Evolutionary conservation across 2,888 invertebrate species (phyloP), one percentile per base, ranked within the genome.

Genomic region (Hyposoter didymator): DNA sequence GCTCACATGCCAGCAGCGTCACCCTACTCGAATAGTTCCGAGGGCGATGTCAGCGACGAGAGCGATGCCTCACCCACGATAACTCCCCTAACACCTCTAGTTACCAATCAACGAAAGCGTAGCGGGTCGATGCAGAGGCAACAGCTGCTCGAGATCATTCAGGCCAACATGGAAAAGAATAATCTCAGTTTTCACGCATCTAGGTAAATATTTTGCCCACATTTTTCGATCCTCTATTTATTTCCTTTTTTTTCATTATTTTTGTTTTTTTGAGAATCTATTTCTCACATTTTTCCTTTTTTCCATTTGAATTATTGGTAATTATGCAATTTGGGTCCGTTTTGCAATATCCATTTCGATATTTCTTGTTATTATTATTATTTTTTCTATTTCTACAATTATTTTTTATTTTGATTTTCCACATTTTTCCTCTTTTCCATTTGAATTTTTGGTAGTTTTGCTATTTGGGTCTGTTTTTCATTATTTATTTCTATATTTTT

Each of bases 161-260:
- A 98, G 94, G 97, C 97, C 89, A 98, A 98, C 94, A 98, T 98
- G 97, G 98, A 98, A 94, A 97, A 97, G 94, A 97, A 97, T 94
- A 97, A 97, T 94, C 95, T 97, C 95, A 96, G 96, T 96, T 97
- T 97, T 96, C 97, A 97, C 95, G 95, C 96, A 93, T 95, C 96
- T 93, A 96, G 97, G 97, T 97, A 94, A 93, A 94, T 72, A 28
- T 32, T 22, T 12, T 5, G 12, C 12, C 10, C 12, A 28, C 55
- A 14, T 28, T 28, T 59, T 59, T 22, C n/a, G 2, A 1, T 28
- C 28, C 1, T 35, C 35, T 4, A 35, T 35, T 35, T n/a, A n/a
- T n/a, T n/a, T n/a, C n/a, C n/a, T n/a, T n/a, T n/a, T n/a, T n/a
- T n/a, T n/a, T n/a, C n/a, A n/a, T n/a, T n/a, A n/a, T n/a, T n/a